Conservation (phyloP, 2,113 vertebrate species). For the Oreotragus oreotragus region DNA sequence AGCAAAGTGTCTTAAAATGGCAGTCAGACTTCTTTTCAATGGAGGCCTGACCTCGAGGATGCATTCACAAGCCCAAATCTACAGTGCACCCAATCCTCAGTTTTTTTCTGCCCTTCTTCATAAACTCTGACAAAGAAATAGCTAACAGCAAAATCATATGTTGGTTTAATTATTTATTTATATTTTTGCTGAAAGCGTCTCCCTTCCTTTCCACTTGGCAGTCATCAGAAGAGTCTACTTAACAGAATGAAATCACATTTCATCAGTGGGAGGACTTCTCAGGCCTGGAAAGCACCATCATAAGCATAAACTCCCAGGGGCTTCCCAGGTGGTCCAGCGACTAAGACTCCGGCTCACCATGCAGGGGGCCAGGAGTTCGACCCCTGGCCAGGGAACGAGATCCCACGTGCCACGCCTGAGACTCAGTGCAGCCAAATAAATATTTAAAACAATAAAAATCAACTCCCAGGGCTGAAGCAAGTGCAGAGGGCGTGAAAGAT, state of each 20-base stretch:
- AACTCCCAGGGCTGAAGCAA: neutral
- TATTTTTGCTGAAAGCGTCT: neutral
- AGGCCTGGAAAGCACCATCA: rapidly evolving
- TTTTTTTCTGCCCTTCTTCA: too few species aligned
- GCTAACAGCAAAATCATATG: neutral
- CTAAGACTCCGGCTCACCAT: neutral
- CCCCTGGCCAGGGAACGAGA: neutral
- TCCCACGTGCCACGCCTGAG: neutral
- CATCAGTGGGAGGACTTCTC: neutral
- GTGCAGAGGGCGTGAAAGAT: too few species aligned
- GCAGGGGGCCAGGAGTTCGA: neutral
- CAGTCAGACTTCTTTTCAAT: rapidly evolving
- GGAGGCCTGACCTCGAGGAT: rapidly evolving
- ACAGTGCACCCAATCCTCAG: rapidly evolving
- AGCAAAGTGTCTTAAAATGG: rapidly evolving
- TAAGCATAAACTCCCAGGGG: rapidly evolving
- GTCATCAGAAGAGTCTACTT: neutral
- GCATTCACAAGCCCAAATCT: rapidly evolving
- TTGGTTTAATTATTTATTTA: rapidly evolving
- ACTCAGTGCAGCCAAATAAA: neutral
- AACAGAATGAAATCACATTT: neutral
- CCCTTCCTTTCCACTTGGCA: neutral
- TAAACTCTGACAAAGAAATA: neutral
- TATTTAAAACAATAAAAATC: neutral
- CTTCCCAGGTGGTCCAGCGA: neutral